Conservation (phyloP, 2,797 vertebrate species). For the Chelon auratus region DNA sequence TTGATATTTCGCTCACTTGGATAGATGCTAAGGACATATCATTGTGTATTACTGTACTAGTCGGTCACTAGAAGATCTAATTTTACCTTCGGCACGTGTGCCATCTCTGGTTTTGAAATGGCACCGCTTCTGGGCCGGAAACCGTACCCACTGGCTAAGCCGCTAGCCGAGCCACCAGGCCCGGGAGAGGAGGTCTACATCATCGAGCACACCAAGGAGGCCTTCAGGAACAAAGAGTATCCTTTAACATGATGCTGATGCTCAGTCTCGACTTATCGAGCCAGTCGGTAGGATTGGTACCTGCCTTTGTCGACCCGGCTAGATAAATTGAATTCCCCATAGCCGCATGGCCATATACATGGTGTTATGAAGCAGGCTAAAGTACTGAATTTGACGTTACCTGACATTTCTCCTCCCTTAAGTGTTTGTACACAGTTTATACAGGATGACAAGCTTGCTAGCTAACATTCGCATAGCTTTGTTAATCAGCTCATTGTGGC, state of each 20-base stretch:
- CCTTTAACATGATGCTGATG: conserved; percentile 77
- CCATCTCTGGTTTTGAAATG: conserved; percentile 81
- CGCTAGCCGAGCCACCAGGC: conserved; percentile 87
- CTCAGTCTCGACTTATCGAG: conserved; percentile 5
- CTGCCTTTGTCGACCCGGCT: neutral
- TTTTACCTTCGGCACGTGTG: conserved; percentile 46
- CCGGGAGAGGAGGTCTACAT: conserved; percentile 89
- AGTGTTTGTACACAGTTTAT: conserved; percentile 35
- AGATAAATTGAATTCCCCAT: neutral
- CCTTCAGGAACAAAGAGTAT: conserved; percentile 99
- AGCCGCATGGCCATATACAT: neutral
- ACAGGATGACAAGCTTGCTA: conserved; percentile 34
- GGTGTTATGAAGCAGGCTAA: too few relatives aligned
- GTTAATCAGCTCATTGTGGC: neutral
- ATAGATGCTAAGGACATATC: conserved; percentile 67
- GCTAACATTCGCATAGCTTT: conserved; percentile 19
- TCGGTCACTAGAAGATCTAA: conserved; percentile 28
- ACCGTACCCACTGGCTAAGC: conserved; percentile 94
- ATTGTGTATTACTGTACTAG: conserved; percentile 23
- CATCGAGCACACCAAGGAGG: conserved; percentile 95
- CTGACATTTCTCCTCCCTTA: conserved; percentile 28
- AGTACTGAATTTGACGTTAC: conserved; percentile 11
- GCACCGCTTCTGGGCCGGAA: conserved; percentile 97
- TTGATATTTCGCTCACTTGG: conserved; percentile 42
- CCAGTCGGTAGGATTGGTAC: neutral